Base-by-base conservation (phyloP, 2,797 vertebrate species). In the Ibycter americanus region DNA sequence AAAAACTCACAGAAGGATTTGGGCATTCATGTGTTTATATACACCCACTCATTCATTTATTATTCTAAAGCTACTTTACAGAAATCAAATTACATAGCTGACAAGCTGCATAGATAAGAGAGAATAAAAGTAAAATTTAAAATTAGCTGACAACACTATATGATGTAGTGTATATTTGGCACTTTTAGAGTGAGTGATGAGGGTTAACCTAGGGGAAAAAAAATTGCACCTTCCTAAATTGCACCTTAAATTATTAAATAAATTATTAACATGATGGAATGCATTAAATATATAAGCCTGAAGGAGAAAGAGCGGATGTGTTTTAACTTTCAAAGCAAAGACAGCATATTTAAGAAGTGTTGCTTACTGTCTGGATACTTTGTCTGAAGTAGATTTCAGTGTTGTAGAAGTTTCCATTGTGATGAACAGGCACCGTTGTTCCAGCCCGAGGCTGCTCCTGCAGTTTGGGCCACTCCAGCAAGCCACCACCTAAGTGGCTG, bases 341-440 rank as follows among this genome's bases (percentile, higher is more conserved):
- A 84, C 27, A 96, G 71, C 44, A 77, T 59, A 76, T 77, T 93
- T 89, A 95, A 82, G 68, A 89, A 93, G 46, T 15, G 46, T 58
- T 95, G 93, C 99, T 99, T 98, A 99, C 99, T 97, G 98, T 97
- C 78, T 96, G 97, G 66, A 99, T 91, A 86, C 95, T 98, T 96
- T 99, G 98, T 72, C 99, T 98, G 5, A 99, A 89, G 95, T 97
- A 97, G 46, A 99, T 98, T 85, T 99, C 98, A 3, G 96, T 97
- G 65, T 99, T 97, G 58, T 98, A 98, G 97, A 98, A 99, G 95
- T 98, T 98, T 56, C 99, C 99, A 8, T 78, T 93, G 2, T 99
- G 99, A 86, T 96, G 97, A 11, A 98, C 77, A 1, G 99, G 98
- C 12, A 92, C 85, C 0, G 98, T 98, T 29, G 96, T 98, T 54